Evolutionary conservation across 30 jellyfish, hydroid and myxozoan genomes (phyloP).

Genomic region (Mastigias papua): DNA sequence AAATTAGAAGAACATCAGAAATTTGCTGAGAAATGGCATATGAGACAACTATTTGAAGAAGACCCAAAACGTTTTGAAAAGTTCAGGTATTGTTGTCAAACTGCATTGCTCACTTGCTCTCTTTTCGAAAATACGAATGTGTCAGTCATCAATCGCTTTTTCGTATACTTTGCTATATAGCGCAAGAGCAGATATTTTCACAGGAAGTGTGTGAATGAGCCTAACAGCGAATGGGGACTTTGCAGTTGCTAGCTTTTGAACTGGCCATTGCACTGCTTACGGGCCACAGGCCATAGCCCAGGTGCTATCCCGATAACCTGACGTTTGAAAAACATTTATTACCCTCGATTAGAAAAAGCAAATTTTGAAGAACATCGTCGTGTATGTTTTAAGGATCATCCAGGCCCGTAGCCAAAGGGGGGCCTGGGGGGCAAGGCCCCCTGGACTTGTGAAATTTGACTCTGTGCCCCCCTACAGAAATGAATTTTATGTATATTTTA

Average conservation of each 20-base stretch:
- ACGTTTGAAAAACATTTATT: no score
- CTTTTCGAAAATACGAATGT: neutral
- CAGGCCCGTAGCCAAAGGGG: no score
- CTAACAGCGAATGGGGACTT: neutral
- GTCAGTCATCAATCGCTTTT: neutral
- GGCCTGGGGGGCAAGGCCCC: no score
- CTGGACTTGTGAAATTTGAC: no score
- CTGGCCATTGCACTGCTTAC: neutral
- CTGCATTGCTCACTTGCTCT: neutral
- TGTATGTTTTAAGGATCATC: no score
- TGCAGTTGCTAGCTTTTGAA: neutral
- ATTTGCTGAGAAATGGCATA: conserved; percentile 83
- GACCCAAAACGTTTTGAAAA: conserved; percentile 83
- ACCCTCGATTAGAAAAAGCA: no score
- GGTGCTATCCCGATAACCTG: no score
- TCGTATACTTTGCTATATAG: neutral
- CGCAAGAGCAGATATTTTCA: neutral
- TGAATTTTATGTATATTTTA: no score
- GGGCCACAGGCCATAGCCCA: no score
- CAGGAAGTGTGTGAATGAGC: neutral
- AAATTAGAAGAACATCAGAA: conserved; percentile 70
- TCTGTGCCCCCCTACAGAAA: no score
- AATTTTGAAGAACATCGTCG: no score
- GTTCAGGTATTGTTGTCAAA: conserved; percentile 63
- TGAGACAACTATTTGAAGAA: conserved; percentile 79